These are phyloP conservation scores for Bradynema listronoti DNA, from an alignment of 1,140 invertebrate genomes.

Conservation along the genomic window DNA sequence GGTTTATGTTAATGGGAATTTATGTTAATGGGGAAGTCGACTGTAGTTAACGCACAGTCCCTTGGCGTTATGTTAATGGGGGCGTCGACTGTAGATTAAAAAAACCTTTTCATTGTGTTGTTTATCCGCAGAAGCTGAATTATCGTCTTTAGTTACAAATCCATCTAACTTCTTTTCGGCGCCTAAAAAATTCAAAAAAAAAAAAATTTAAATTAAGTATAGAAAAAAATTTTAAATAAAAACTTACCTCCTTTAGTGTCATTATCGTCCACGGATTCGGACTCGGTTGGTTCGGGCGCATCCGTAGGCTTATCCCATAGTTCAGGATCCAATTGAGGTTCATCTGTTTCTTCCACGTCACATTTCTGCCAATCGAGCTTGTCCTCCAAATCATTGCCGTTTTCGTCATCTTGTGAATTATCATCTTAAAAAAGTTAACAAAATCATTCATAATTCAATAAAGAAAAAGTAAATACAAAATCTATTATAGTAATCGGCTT, in stretches of 20 bases:
- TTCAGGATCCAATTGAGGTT: constrained; percentile 53
- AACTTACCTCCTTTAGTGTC: neutral
- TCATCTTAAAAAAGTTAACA: constrained; percentile 7
- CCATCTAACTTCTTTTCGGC: too few relatives aligned
- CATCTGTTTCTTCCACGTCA: constrained; percentile 55
- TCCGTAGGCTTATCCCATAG: constrained; percentile 46
- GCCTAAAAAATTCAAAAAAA: too few relatives aligned
- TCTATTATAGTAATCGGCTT: constrained; percentile 5
- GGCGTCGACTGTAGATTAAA: too few relatives aligned
- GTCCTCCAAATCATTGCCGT: constrained; percentile 53
- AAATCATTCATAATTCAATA: neutral
- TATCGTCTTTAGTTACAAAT: too few relatives aligned
- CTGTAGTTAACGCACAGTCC: too few relatives aligned
- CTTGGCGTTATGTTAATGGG: too few relatives aligned
- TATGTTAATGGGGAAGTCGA: too few relatives aligned
- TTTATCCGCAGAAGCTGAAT: too few relatives aligned
- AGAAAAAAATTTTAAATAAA: too few relatives aligned
- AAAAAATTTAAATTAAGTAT: too few relatives aligned
- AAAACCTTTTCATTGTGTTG: too few relatives aligned
- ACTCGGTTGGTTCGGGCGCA: neutral
- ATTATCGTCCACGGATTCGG: constrained; percentile 10
- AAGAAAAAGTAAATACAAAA: constrained; percentile 44
- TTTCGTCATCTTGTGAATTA: constrained; percentile 24
- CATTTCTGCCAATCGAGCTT: constrained; percentile 58
- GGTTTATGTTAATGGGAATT: too few relatives aligned